A percentile compares a stretch with the other conserved stretches of the same genome.
phyloP scores from a whole-genome alignment of 2,113 vertebrate species.

The Cebidichthys violaceus region DNA sequence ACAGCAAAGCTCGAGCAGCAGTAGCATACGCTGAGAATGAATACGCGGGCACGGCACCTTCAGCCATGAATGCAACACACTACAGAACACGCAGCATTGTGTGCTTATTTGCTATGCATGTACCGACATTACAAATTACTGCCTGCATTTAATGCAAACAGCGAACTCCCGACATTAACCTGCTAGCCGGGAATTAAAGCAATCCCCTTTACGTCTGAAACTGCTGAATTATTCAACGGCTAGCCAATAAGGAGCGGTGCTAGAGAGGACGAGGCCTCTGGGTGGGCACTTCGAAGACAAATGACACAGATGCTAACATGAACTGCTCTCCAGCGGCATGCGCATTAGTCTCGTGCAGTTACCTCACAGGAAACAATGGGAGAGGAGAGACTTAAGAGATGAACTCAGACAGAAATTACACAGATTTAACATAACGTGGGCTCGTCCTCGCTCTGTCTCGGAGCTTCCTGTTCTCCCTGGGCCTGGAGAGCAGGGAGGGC shows the following conservation, averaged over 20 bases:
- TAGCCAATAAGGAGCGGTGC: constrained; percentile 49
- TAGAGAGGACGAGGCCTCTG: constrained; percentile 56
- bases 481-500: constrained; percentile 57
- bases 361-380: constrained; percentile 32
- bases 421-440: constrained; percentile 24
- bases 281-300: constrained; percentile 66
- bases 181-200: constrained; percentile 72
- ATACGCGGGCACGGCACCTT: constrained; percentile 11
- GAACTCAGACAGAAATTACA: constrained; percentile 39
- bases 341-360: constrained; percentile 49
- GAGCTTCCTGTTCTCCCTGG: constrained; percentile 26
- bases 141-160: constrained; percentile 61
- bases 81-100: constrained; percentile 20
- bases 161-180: constrained; percentile 68
- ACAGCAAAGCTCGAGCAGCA: background rate
- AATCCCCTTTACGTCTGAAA: constrained; percentile 70
- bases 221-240: constrained; percentile 75
- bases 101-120: constrained; percentile 25
- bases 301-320: constrained; percentile 55
- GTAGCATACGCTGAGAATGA: background rate
- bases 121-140: constrained; percentile 63
- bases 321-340: constrained; percentile 41
- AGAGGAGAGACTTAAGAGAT: constrained; percentile 26
- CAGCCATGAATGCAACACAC: constrained; percentile 33
- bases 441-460: background rate